A percentile compares a stretch with the other conserved stretches of the same genome.
phyloP scores from a whole-genome alignment of 2,113 vertebrate genomes.

The Eptesicus fuscus region DNA sequence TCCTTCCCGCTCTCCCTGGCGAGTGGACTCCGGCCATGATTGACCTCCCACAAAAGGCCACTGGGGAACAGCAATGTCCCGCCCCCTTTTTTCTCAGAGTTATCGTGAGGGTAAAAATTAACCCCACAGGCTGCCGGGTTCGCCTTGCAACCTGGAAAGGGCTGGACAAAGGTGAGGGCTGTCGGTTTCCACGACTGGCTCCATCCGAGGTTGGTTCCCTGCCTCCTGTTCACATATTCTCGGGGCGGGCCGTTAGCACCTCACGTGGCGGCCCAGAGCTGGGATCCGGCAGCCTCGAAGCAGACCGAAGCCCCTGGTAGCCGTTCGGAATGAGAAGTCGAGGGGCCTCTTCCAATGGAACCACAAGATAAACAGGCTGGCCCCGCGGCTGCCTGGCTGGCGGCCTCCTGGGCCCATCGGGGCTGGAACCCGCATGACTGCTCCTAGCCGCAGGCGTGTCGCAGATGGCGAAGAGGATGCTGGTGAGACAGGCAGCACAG shows the following conservation, averaged over 20 bases:
- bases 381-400: too few species aligned
- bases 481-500: background rate
- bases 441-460: background rate
- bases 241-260: background rate
- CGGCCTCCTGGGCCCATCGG: background rate
- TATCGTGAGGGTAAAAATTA: too few species aligned
- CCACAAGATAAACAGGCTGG: background rate
- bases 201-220: background rate
- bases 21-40: background rate
- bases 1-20: background rate
- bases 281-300: background rate
- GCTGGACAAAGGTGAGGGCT: background rate
- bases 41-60: too few species aligned
- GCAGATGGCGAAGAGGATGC: background rate
- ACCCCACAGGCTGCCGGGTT: accelerated
- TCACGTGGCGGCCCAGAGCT: background rate
- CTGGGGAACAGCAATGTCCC: too few species aligned
- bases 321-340: background rate
- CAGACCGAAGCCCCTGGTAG: background rate
- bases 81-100: too few species aligned
- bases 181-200: background rate
- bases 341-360: background rate
- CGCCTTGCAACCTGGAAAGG: background rate
- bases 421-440: accelerated
- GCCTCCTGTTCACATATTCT: background rate